Evolutionary conservation across 1,140 invertebrate genomes (phyloP).

Genomic region (Drosophila cardini): DNA sequence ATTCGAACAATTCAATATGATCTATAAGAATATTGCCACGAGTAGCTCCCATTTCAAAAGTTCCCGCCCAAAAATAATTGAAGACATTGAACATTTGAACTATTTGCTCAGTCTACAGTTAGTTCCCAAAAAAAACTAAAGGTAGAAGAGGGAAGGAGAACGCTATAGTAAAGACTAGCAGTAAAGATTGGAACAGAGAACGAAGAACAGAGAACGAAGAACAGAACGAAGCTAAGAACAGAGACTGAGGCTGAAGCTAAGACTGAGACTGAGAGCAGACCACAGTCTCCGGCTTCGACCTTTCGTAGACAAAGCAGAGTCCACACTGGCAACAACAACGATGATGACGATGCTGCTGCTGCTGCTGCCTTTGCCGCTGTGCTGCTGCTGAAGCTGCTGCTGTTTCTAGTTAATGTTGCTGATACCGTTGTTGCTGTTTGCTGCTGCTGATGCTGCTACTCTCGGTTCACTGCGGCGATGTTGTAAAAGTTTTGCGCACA

Average conservation of each 20-base stretch:
- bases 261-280: slow-evolving; percentile 59
- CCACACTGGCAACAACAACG: slow-evolving; percentile 74
- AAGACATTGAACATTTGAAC: slow-evolving; percentile 39
- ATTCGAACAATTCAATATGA: not conserved
- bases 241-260: not conserved
- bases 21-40: not conserved
- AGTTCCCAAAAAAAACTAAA: not conserved
- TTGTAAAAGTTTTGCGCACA: slow-evolving; percentile 81
- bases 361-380: slow-evolving; percentile 15
- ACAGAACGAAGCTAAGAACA: too few relatives aligned
- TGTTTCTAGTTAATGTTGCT: slow-evolving; percentile 65
- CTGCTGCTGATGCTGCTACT: slow-evolving; percentile 45
- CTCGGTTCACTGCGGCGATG: slow-evolving; percentile 66
- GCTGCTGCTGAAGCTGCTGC: slow-evolving; percentile 42
- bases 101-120: slow-evolving; percentile 32
- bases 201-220: too few relatives aligned
- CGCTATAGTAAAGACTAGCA: not conserved
- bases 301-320: slow-evolving; percentile 81
- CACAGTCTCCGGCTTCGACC: slow-evolving; percentile 74
- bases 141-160: not conserved
- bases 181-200: slow-evolving; percentile 19
- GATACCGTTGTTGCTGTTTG: slow-evolving; percentile 64
- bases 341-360: slow-evolving; percentile 22
- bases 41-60: slow-evolving; percentile 30
- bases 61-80: slow-evolving; percentile 30